Conservation (phyloP, 2,797 vertebrate species). For the Cephalopachus bancanus region DNA sequence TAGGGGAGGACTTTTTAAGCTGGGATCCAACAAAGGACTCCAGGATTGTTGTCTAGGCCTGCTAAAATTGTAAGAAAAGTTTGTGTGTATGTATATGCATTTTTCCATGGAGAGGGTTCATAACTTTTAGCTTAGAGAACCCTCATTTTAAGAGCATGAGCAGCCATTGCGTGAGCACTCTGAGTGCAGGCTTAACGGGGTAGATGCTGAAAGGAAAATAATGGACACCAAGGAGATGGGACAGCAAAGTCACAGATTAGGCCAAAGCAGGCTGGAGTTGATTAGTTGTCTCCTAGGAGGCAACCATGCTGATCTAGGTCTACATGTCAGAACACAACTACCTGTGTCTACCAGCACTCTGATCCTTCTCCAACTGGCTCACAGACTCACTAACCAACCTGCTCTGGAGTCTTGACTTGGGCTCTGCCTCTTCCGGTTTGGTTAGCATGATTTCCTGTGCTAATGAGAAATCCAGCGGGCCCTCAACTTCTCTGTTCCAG, state of each 20-base stretch:
- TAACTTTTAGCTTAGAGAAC: not conserved
- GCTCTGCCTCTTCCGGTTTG: not conserved
- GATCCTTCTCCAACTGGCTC: conserved; percentile 38
- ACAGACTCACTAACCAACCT: not conserved
- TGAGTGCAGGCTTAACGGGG: not conserved
- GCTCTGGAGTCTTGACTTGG: not conserved
- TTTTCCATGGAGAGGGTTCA: too few relatives aligned
- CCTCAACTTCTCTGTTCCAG: not conserved
- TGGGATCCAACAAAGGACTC: too few relatives aligned
- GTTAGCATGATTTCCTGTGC: conserved; percentile 19
- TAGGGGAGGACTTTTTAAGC: too few relatives aligned
- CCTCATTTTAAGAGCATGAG: too few relatives aligned
- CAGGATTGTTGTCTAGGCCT: too few relatives aligned
- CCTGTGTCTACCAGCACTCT: not conserved
- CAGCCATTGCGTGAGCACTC: not conserved
- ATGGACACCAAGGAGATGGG: not conserved
- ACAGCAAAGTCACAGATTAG: not conserved
- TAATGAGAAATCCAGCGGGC: not conserved
- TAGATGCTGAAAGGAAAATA: not conserved
- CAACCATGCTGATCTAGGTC: not conserved
- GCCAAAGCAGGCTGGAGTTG: not conserved
- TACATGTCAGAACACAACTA: not conserved
- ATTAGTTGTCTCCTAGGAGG: not conserved
- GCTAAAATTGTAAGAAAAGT: too few relatives aligned
- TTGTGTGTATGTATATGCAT: too few relatives aligned